phyloP scores from a whole-genome alignment of 2,888 invertebrate genomes.

The Thysanoteuthis rhombus region DNA sequence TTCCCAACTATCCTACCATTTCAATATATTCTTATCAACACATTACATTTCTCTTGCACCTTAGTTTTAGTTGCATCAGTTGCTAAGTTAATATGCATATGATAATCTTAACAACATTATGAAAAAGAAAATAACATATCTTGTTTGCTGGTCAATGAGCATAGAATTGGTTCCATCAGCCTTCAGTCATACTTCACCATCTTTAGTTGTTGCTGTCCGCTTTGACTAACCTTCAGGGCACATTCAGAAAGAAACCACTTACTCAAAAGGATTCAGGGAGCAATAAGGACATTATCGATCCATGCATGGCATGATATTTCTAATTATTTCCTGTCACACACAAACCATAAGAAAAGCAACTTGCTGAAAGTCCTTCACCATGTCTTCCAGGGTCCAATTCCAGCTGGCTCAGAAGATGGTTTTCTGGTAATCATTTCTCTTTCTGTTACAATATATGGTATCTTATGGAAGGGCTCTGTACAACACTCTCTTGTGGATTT shows the following conservation, averaged over 20 bases:
- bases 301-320: background rate
- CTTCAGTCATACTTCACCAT: background rate
- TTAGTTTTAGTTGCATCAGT: too few species aligned
- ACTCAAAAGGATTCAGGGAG: background rate
- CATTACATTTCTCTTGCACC: too few species aligned
- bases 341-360: background rate
- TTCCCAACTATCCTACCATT: too few species aligned
- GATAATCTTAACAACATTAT: background rate
- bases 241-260: background rate
- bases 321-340: background rate
- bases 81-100: background rate
- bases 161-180: background rate
- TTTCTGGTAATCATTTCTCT: slow-evolving; percentile 15
- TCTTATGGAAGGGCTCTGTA: background rate
- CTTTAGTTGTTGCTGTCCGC: background rate
- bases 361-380: background rate
- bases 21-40: too few species aligned
- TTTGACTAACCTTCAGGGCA: background rate
- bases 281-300: background rate
- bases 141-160: background rate
- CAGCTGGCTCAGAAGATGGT: background rate
- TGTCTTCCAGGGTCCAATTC: slow-evolving; percentile 1
- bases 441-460: background rate
- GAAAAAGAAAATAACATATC: background rate
- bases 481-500: background rate